A percentile compares a stretch with the other conserved stretches of the same genome.
Conservation (phyloP, 2,113 vertebrate genomes). For the Alaudala cheleensis region DNA sequence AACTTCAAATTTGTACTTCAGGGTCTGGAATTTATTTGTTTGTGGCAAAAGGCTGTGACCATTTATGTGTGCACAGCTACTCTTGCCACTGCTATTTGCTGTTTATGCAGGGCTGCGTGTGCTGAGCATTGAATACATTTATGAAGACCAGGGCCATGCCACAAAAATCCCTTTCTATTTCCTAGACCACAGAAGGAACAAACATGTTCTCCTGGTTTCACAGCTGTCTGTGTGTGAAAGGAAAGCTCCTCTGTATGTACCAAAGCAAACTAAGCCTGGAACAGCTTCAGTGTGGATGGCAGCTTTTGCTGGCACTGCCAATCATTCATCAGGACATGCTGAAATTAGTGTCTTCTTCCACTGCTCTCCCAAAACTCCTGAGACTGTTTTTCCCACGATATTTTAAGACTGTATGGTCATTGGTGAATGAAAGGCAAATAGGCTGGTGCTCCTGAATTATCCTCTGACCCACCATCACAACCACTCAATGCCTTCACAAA, state of each 20-base stretch:
- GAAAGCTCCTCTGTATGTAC: neutral
- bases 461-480: neutral
- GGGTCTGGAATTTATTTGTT: neutral
- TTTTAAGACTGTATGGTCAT: fast-evolving
- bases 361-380: neutral
- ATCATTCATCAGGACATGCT: neutral
- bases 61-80: fast-evolving
- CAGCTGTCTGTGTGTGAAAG: neutral
- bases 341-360: neutral
- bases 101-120: neutral
- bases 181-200: neutral
- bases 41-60: neutral
- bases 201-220: neutral
- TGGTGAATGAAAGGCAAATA: neutral
- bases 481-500: fast-evolving
- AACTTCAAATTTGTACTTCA: neutral
- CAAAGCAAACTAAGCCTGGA: neutral
- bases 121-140: fast-evolving
- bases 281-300: neutral
- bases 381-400: neutral
- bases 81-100: neutral
- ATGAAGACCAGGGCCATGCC: neutral
- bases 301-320: neutral
- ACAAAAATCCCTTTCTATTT: neutral
- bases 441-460: fast-evolving